Conservation (phyloP, 2,888 invertebrate species). For the Teinopalpus imperialis region DNA sequence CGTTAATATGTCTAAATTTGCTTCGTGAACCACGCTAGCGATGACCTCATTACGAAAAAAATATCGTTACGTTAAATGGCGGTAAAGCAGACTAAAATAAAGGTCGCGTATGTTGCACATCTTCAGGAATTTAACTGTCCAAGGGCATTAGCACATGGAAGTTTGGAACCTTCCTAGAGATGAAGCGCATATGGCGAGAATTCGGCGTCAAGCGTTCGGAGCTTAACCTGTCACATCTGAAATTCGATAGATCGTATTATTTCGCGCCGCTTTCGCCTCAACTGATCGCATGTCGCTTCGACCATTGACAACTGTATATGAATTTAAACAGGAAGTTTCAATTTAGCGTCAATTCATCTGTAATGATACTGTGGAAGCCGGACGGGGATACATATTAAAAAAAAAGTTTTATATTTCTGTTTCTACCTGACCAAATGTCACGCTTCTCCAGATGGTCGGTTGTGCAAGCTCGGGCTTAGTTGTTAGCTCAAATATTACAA, state of each 20-base stretch:
- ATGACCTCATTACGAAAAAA: slow-evolving; percentile 70
- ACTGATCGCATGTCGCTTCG: slow-evolving; percentile 71
- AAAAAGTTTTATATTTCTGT: slow-evolving; percentile 61
- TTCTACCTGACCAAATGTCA: slow-evolving; percentile 69
- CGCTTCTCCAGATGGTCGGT: slow-evolving; percentile 75
- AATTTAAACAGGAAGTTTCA: slow-evolving; percentile 77
- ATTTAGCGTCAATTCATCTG: slow-evolving; percentile 77
- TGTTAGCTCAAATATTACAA: slow-evolving; percentile 80
- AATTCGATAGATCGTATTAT: slow-evolving; percentile 63
- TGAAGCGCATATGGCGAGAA: slow-evolving; percentile 58
- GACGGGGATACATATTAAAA: slow-evolving; percentile 51
- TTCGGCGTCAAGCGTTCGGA: slow-evolving; percentile 40
- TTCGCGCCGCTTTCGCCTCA: slow-evolving; percentile 69
- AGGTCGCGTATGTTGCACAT: slow-evolving; percentile 36
- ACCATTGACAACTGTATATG: slow-evolving; percentile 64
- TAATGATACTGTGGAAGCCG: slow-evolving; percentile 64
- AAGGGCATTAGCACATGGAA: slow-evolving; percentile 12
- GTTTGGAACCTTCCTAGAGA: slow-evolving; percentile 42
- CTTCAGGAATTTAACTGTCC: slow-evolving; percentile 38
- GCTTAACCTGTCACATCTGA: slow-evolving; percentile 63
- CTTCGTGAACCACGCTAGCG: slow-evolving; percentile 55
- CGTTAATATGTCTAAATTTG: slow-evolving; percentile 53
- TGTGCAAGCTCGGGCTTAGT: slow-evolving; percentile 67
- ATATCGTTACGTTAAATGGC: slow-evolving; percentile 36
- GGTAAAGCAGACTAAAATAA: slow-evolving; percentile 45